These are phyloP conservation scores for Pelmatolapia mariae DNA, from an alignment of 2,113 vertebrate genomes.

Conservation along the genomic window DNA sequence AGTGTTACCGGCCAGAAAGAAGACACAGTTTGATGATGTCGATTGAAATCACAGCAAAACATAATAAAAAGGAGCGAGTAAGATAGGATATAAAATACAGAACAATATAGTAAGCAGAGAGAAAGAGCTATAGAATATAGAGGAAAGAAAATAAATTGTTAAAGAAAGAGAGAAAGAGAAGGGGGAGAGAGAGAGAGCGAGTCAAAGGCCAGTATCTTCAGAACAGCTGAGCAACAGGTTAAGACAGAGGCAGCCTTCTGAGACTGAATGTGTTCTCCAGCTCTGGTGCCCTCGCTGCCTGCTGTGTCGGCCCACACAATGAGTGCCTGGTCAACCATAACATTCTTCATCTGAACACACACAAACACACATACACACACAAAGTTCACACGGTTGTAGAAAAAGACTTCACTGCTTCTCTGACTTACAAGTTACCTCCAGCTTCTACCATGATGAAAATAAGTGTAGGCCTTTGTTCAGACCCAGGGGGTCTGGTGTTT, in stretches of 20 bases:
- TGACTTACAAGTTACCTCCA: slow-evolving; percentile 19
- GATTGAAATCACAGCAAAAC: background rate
- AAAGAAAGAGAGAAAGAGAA: background rate
- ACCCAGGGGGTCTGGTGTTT: background rate
- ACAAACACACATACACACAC: background rate
- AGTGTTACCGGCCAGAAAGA: background rate
- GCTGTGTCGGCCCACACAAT: slow-evolving; percentile 39
- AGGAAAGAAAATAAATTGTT: background rate
- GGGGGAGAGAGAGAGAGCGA: background rate
- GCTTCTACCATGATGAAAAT: slow-evolving; percentile 36
- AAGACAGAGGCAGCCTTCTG: slow-evolving; percentile 44
- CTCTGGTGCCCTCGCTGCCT: background rate
- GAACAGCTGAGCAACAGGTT: slow-evolving; percentile 27
- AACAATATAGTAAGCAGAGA: background rate
- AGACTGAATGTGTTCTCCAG: slow-evolving; percentile 47
- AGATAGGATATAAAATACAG: background rate
- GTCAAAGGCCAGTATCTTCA: slow-evolving; percentile 10
- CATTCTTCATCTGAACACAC: slow-evolving; percentile 5
- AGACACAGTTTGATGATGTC: background rate
- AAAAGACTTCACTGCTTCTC: slow-evolving; percentile 3
- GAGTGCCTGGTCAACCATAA: slow-evolving; percentile 38
- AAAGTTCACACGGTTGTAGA: background rate
- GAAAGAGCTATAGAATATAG: background rate
- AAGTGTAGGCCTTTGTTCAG: slow-evolving; percentile 11
- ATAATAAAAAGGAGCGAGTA: background rate